Evolutionary conservation across 2,113 vertebrate species (phyloP), one percentile per base, ranked within the genome.

Genomic region (Tympanuchus pallidicinctus): DNA sequence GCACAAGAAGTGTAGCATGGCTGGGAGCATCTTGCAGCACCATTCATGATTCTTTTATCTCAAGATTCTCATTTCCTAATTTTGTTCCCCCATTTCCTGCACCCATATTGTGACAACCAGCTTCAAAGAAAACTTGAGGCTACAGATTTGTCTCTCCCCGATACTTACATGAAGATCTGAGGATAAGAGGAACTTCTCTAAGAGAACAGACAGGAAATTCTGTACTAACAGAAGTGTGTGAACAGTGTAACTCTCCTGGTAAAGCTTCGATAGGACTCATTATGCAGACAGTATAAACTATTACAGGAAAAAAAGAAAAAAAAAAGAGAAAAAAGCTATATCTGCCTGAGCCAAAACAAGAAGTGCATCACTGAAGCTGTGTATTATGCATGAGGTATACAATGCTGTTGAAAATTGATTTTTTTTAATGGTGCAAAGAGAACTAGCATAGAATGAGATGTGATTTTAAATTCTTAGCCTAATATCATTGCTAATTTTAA

Each of bases 401-500:
- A 94, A 32, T 54, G 47, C 11, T 34, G 56, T 8, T 77, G 79
- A 71, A 93, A 88, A 91, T 25, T 82, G 48, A 69, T 14, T 87
- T 79, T 70, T 90, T 83, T 71, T 21, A 80, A 88, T 83, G 14
- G 88, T 81, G 78, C 70, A 54, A 89, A 88, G 59, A 70, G 52
- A 93, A 93, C 74, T 90, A 84, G 79, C 61, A 86, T 52, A 75
- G 73, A 91, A 38, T 80, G 60, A 86, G 81, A 91, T 57, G 61
- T 74, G 75, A 86, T 86, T 92, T 86, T 45, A 91, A 96, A 91
- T 95, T 93, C 89, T 91, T 93, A 72, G 65, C 79, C 78, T 86
- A 94, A 92, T 88, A 90, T 86, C 61, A 56, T 34, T 92, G 89
- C 91, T 96, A 95, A 95, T 92, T 94, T 94, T 93, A 92, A 95